Conservation (phyloP, 1,140 invertebrate genomes). For the Gonatopus flavifemur region DNA sequence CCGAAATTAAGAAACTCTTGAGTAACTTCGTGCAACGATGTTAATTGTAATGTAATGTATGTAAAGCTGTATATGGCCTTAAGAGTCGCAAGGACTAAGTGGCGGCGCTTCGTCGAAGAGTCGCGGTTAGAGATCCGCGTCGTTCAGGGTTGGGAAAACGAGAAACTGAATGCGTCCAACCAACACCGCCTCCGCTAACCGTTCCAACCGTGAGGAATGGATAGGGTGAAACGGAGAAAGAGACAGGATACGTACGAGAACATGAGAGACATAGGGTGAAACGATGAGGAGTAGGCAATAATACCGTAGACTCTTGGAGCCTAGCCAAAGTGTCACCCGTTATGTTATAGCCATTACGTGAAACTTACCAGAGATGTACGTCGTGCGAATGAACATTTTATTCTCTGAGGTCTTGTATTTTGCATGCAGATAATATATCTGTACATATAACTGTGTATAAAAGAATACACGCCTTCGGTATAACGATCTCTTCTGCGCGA, state of each 20-base stretch:
- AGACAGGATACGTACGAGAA: background rate
- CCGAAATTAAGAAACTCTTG: no score
- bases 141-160: background rate
- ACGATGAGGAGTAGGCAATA: constrained; percentile 27
- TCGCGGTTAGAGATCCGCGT: no score
- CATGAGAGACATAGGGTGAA: constrained; percentile 17
- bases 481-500: no score
- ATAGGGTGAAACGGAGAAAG: constrained; percentile 1
- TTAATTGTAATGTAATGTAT: constrained; percentile 42
- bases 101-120: background rate
- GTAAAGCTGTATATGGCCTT: constrained; percentile 28
- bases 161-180: background rate
- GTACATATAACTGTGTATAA: no score
- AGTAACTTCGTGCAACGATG: no score
- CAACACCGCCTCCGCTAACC: no score
- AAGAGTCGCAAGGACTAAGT: constrained; percentile 18
- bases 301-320: constrained; percentile 34
- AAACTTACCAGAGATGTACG: constrained; percentile 39
- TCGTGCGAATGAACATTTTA: constrained; percentile 35
- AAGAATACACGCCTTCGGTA: no score
- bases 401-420: constrained; percentile 22
- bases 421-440: no score
- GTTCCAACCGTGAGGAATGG: background rate
- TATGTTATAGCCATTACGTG: constrained; percentile 46
- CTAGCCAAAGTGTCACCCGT: constrained; percentile 38